These are phyloP conservation scores for Platycheirus albimanus DNA, from an alignment of 2,888 invertebrate genomes.

Conservation along the genomic window DNA sequence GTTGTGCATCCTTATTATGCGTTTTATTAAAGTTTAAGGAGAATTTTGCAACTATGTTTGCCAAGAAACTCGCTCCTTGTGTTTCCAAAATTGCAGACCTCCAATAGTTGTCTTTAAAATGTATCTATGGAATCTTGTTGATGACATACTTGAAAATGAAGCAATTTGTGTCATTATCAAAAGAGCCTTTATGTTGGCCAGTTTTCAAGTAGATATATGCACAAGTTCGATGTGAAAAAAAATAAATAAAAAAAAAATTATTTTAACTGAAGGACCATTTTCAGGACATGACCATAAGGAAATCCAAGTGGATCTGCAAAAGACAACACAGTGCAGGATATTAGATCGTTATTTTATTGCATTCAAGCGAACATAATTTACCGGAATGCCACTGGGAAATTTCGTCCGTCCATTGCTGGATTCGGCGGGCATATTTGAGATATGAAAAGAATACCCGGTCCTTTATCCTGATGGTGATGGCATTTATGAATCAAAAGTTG, in stretches of 20 bases:
- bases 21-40: too few species aligned
- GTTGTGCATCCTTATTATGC: too few species aligned
- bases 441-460: neutral
- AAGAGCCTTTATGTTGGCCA: conserved; percentile 11
- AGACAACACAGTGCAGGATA: conserved; percentile 40
- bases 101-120: too few species aligned
- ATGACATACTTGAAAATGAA: conserved; percentile 6
- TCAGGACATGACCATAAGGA: conserved; percentile 31
- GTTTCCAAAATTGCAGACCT: too few species aligned
- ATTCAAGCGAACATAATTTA: conserved; percentile 59
- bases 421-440: conserved; percentile 61
- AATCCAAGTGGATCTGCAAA: conserved; percentile 36
- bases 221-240: too few species aligned
- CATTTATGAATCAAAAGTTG: conserved; percentile 59
- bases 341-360: conserved; percentile 72
- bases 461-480: conserved; percentile 1
- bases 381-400: conserved; percentile 8
- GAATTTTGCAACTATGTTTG: too few species aligned
- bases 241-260: conserved; percentile 10
- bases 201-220: too few species aligned
- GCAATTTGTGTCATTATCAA: conserved; percentile 4
- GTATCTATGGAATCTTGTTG: too few species aligned
- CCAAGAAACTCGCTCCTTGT: too few species aligned
- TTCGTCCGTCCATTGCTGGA: conserved; percentile 22
- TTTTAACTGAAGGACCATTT: too few species aligned